Percentiles rank a stretch among this genome's conserved stretches.
phyloP scores from a whole-genome alignment of 2,113 vertebrate species.

The Nansenia antarctica region DNA sequence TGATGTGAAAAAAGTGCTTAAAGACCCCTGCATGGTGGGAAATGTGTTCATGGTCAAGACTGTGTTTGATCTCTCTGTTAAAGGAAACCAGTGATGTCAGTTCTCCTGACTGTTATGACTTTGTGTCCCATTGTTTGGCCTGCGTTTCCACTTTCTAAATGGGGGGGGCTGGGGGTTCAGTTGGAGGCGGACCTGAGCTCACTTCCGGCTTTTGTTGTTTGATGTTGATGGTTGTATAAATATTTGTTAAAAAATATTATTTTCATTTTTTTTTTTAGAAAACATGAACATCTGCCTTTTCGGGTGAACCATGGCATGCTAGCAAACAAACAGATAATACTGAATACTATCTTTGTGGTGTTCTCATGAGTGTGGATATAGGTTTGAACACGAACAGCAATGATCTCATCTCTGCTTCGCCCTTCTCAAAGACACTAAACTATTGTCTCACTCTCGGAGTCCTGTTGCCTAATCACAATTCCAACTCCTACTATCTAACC shows the following conservation, averaged over 20 bases:
- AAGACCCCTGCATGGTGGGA: background rate
- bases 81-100: constrained; percentile 66
- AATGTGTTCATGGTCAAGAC: constrained; percentile 18
- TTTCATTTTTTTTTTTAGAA: constrained; percentile 28
- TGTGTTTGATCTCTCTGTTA: constrained; percentile 36
- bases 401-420: background rate
- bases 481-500: background rate
- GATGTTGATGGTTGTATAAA: constrained; percentile 64
- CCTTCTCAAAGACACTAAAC: background rate
- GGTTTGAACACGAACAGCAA: background rate
- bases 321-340: constrained; percentile 25
- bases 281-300: constrained; percentile 40
- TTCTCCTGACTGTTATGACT: constrained; percentile 36
- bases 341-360: background rate
- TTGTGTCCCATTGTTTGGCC: constrained; percentile 58
- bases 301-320: background rate
- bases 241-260: constrained; percentile 63
- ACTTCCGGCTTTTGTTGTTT: constrained; percentile 76
- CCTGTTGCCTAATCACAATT: background rate
- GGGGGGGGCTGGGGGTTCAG: constrained; percentile 27
- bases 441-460: background rate
- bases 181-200: constrained; percentile 60
- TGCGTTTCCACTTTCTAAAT: constrained; percentile 53
- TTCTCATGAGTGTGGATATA: constrained; percentile 1
- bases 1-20: no score